Evolutionary conservation across 2,797 vertebrate genomes (phyloP).

Genomic region (Onychomys torridus): DNA sequence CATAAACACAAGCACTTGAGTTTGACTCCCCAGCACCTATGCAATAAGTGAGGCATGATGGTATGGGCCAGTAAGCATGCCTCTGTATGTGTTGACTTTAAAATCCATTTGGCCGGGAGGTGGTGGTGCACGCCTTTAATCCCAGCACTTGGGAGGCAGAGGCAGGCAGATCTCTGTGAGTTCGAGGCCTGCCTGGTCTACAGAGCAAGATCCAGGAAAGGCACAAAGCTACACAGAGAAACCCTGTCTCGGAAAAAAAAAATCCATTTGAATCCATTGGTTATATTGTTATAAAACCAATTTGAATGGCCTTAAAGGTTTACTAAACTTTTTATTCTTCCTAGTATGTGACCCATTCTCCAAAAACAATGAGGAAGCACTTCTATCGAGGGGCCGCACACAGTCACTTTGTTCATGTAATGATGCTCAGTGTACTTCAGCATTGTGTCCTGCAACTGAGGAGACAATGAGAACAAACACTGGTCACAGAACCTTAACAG

Average conservation of each 20-base stretch:
- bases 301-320: neutral
- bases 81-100: constrained; percentile 26
- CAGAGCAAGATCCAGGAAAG: too few species aligned
- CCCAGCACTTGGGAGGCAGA: too few species aligned
- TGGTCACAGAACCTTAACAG: neutral
- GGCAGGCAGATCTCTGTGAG: too few species aligned
- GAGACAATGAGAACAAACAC: neutral
- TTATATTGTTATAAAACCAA: neutral
- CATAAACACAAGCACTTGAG: neutral
- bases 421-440: neutral
- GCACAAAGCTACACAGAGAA: too few species aligned
- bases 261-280: constrained; percentile 14
- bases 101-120: constrained; percentile 27
- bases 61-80: neutral
- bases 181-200: too few species aligned
- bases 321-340: neutral
- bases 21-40: neutral
- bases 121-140: too few species aligned
- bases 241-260: too few species aligned
- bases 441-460: neutral
- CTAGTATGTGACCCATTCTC: neutral
- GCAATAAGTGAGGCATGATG: neutral
- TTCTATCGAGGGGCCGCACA: neutral
- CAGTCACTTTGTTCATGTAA: neutral
- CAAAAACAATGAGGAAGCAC: neutral